Evolutionary conservation across 2,797 vertebrate species (phyloP).

Genomic region (Antrozous pallidus): DNA sequence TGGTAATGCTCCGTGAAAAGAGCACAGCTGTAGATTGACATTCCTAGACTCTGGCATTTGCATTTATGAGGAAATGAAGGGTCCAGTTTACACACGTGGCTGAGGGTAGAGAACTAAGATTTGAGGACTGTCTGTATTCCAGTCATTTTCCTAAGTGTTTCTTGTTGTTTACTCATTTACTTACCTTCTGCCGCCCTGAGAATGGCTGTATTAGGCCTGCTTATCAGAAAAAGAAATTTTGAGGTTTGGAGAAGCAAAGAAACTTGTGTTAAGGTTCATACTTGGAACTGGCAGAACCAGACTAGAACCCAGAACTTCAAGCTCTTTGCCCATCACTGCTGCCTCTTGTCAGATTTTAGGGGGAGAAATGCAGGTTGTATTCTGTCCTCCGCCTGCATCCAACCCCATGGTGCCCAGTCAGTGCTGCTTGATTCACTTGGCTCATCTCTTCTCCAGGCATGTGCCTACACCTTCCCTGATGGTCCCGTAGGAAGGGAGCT

Average conservation of each 20-base stretch:
- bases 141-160: neutral
- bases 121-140: neutral
- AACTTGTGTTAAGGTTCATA: neutral
- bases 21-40: constrained; percentile 5
- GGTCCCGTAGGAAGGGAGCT: neutral
- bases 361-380: neutral
- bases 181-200: neutral
- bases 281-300: neutral
- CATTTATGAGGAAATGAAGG: neutral
- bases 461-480: neutral
- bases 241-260: neutral
- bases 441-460: neutral
- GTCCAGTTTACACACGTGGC: constrained; percentile 22
- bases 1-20: constrained; percentile 47
- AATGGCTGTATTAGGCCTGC: neutral
- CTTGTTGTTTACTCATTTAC: neutral
- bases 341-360: neutral
- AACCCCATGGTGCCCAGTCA: neutral
- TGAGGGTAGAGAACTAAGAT: neutral
- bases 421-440: neutral
- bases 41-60: constrained; percentile 13
- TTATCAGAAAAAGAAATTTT: constrained; percentile 23
- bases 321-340: neutral
- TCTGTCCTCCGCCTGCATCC: neutral
- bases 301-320: neutral